Conservation (phyloP, 2,797 vertebrate species). For the Rhinichthys osculus region DNA sequence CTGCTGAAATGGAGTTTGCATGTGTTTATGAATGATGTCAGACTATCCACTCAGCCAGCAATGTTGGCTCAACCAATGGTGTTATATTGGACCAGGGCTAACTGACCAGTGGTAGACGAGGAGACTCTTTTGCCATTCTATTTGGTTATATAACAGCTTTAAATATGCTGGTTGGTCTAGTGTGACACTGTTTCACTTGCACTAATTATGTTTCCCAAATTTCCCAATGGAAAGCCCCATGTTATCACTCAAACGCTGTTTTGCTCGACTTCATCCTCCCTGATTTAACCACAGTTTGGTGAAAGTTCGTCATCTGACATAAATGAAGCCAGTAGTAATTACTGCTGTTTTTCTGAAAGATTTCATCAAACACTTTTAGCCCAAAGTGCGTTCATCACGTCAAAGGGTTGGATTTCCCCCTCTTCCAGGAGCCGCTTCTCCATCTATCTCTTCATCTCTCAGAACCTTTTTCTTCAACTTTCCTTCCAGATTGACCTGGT, state of each 20-base stretch:
- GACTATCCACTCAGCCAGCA: not conserved
- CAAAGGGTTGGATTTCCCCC: constrained; percentile 5
- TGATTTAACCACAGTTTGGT: not conserved
- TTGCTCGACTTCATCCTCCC: not conserved
- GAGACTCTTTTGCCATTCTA: not conserved
- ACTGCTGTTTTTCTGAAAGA: constrained; percentile 1
- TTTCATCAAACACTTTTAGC: constrained; percentile 18
- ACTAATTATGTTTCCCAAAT: not conserved
- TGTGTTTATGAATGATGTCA: constrained; percentile 14
- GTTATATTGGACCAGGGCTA: not conserved
- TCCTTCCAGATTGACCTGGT: constrained; percentile 43
- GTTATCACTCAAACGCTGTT: not conserved
- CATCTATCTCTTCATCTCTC: constrained; percentile 8
- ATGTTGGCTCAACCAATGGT: not conserved
- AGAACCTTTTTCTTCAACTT: constrained; percentile 22
- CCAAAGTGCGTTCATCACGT: not conserved
- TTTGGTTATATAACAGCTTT: not conserved
- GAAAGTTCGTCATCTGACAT: constrained; percentile 12
- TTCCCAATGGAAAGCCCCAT: constrained; percentile 31
- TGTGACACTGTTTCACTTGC: not conserved
- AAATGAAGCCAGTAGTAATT: constrained; percentile 20
- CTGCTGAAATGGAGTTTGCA: not conserved
- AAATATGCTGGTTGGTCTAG: not conserved
- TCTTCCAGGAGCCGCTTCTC: not conserved
- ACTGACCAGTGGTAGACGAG: not conserved